Percentiles rank a stretch among this genome's conserved stretches.
These are phyloP conservation scores for Nemapogon koenigi DNA, from an alignment of 2,888 invertebrate genomes.

Conservation along the genomic window DNA sequence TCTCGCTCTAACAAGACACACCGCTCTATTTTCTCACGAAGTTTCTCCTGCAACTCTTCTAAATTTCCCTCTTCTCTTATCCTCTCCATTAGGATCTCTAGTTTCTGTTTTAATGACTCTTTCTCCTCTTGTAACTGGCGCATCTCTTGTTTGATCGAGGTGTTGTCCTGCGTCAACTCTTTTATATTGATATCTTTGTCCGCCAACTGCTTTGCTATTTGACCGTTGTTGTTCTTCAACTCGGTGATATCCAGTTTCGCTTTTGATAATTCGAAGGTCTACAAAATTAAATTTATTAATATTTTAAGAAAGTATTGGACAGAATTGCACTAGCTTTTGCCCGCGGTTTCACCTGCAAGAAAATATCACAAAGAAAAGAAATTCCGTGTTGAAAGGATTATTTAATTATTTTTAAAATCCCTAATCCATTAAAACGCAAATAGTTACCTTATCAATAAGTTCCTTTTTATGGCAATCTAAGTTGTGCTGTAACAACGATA, in stretches of 20 bases:
- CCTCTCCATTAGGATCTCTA: conserved; percentile 30
- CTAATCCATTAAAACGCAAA: too few relatives aligned
- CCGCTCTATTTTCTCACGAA: conserved; percentile 43
- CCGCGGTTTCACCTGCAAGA: not conserved
- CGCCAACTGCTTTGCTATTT: conserved; percentile 47
- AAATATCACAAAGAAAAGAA: not conserved
- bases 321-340: not conserved
- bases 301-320: not conserved
- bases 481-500: conserved; percentile 46
- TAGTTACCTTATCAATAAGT: conserved; percentile 52
- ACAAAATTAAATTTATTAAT: conserved; percentile 4
- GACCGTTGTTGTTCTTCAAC: conserved; percentile 47
- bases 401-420: too few relatives aligned
- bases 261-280: conserved; percentile 60
- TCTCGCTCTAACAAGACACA: conserved; percentile 52
- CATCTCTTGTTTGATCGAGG: conserved; percentile 27
- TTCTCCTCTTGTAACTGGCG: conserved; percentile 26
- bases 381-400: too few relatives aligned
- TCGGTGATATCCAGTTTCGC: conserved; percentile 55
- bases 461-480: conserved; percentile 55
- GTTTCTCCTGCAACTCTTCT: conserved; percentile 45
- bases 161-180: conserved; percentile 27
- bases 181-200: conserved; percentile 31
- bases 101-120: conserved; percentile 26
- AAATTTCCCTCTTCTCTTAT: conserved; percentile 45